Evolutionary conservation across 2,797 vertebrate species (phyloP).

Genomic region (Ibycter americanus): DNA sequence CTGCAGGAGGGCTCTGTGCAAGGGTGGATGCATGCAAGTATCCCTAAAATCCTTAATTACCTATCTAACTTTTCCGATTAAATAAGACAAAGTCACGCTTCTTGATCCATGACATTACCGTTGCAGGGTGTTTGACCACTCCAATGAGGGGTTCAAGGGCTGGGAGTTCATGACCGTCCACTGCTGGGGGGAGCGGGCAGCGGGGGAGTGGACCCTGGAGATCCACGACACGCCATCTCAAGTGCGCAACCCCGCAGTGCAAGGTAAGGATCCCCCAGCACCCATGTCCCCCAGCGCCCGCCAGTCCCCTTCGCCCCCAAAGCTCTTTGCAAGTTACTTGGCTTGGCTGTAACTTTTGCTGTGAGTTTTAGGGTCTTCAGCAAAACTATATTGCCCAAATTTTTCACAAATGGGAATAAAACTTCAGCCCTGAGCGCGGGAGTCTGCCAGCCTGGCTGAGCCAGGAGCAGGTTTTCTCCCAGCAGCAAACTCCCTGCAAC

Average conservation of each 20-base stretch:
- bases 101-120: accelerated
- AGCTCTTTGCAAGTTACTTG: not conserved
- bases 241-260: slow-evolving; percentile 82
- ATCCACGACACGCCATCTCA: slow-evolving; percentile 85
- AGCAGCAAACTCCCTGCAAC: not conserved
- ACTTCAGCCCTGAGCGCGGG: not conserved
- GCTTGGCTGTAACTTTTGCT: not conserved
- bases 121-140: slow-evolving; percentile 86
- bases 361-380: not conserved
- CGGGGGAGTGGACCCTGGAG: slow-evolving; percentile 90
- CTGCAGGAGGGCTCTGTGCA: not conserved
- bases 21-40: accelerated
- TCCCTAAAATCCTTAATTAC: not conserved
- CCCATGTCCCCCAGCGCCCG: accelerated
- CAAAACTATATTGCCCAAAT: not conserved
- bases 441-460: not conserved
- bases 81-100: not conserved
- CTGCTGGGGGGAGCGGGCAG: slow-evolving; percentile 90
- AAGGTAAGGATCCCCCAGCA: slow-evolving; percentile 79
- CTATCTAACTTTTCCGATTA: not conserved
- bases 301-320: accelerated
- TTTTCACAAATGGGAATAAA: not conserved
- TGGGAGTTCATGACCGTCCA: slow-evolving; percentile 97
- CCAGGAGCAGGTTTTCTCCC: not conserved
- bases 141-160: slow-evolving; percentile 89